Conservation (phyloP, 2,113 vertebrate genomes). For the Thinocorus orbignyianus region DNA sequence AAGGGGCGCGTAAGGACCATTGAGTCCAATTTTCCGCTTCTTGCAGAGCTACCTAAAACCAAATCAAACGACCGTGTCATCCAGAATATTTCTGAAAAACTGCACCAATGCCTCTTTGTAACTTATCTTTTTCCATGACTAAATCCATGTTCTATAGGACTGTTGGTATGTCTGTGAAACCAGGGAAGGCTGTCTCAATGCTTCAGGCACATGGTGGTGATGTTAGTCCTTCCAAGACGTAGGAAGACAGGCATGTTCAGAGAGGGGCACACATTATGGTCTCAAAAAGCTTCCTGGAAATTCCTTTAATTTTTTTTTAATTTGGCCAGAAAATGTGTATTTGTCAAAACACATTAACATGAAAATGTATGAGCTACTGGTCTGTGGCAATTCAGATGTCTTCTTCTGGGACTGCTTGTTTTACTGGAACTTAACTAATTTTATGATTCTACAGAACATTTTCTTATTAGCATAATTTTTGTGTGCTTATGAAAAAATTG, state of each 20-base stretch:
- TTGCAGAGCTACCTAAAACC: neutral
- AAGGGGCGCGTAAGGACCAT: neutral
- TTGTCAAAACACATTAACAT: neutral
- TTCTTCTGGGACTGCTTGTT: neutral
- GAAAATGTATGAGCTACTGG: neutral
- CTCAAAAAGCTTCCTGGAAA: neutral
- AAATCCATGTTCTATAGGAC: neutral
- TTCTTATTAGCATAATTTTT: neutral
- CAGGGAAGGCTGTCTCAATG: neutral
- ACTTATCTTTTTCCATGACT: neutral
- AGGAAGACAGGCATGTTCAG: neutral
- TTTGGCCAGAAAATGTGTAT: neutral
- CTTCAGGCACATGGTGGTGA: too few relatives aligned
- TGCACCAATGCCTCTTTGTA: neutral
- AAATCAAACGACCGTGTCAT: neutral
- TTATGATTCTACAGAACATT: neutral
- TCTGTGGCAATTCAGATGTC: neutral
- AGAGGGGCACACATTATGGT: neutral
- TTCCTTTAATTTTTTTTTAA: neutral
- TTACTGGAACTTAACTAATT: neutral
- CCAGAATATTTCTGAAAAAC: neutral
- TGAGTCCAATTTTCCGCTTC: neutral
- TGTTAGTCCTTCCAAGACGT: neutral
- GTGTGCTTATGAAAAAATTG: neutral
- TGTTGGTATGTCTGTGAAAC: neutral